Conservation (phyloP, 2,797 vertebrate species). For the Anniella stebbinsi region DNA sequence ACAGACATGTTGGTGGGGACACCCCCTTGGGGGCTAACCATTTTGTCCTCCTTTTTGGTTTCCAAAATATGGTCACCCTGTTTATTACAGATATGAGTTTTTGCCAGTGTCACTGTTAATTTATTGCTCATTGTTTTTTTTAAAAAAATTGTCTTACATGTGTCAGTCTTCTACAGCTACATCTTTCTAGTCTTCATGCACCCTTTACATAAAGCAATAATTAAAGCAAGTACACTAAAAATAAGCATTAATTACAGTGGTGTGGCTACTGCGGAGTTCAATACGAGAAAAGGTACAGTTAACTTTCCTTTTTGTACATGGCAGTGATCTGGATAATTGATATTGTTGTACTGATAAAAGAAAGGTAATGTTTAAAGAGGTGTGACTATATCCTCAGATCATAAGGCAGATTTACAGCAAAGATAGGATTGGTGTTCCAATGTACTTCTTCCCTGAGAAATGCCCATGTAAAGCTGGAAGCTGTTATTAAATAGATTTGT, state of each 20-base stretch:
- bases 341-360: constrained; percentile 4
- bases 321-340: constrained; percentile 20
- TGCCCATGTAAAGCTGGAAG: constrained; percentile 5
- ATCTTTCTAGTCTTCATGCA: background rate
- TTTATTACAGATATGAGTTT: background rate
- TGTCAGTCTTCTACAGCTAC: background rate
- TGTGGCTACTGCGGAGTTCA: constrained; percentile 9
- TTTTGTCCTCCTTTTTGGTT: too few relatives aligned
- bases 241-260: constrained; percentile 30
- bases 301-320: constrained; percentile 13
- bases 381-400: background rate
- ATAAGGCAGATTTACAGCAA: background rate
- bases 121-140: background rate
- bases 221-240: constrained; percentile 11
- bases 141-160: background rate
- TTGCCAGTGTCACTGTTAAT: background rate
- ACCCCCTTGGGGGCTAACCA: too few relatives aligned
- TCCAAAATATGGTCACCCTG: too few relatives aligned
- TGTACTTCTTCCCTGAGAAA: background rate
- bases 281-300: constrained; percentile 8
- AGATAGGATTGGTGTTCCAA: background rate
- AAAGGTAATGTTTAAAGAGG: constrained; percentile 26
- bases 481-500: background rate
- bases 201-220: background rate
- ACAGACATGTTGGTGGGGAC: too few relatives aligned